phyloP scores from a whole-genome alignment of 2,113 vertebrate species.

The Strigops habroptila region DNA sequence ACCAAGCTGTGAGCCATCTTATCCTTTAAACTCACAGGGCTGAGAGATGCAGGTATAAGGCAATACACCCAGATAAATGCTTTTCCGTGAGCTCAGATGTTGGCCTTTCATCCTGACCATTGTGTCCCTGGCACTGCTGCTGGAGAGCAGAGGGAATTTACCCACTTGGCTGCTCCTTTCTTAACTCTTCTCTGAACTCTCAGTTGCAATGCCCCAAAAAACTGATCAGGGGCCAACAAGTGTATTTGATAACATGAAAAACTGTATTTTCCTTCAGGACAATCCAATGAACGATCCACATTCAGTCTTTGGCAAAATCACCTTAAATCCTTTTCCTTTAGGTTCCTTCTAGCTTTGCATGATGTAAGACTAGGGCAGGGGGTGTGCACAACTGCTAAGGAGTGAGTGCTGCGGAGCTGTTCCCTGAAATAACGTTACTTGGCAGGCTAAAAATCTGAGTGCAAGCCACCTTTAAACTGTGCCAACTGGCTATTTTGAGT shows the following conservation, averaged over 20 bases:
- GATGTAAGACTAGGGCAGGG: neutral
- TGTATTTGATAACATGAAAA: neutral
- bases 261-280: neutral
- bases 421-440: neutral
- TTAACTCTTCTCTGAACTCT: neutral
- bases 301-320: neutral
- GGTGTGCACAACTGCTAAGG: neutral
- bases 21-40: neutral
- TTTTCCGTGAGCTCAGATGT: neutral
- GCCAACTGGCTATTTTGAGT: neutral
- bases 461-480: neutral
- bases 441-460: neutral
- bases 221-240: neutral
- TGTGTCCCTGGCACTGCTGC: neutral
- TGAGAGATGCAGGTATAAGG: neutral
- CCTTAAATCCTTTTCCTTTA: neutral
- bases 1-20: neutral
- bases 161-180: neutral
- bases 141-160: neutral
- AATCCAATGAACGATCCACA: neutral
- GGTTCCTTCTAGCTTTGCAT: neutral
- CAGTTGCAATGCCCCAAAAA: neutral
- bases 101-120: neutral
- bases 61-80: neutral
- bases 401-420: neutral